Base-by-base conservation (phyloP, 2,797 vertebrate genomes). In the Pogonophryne albipinna region DNA sequence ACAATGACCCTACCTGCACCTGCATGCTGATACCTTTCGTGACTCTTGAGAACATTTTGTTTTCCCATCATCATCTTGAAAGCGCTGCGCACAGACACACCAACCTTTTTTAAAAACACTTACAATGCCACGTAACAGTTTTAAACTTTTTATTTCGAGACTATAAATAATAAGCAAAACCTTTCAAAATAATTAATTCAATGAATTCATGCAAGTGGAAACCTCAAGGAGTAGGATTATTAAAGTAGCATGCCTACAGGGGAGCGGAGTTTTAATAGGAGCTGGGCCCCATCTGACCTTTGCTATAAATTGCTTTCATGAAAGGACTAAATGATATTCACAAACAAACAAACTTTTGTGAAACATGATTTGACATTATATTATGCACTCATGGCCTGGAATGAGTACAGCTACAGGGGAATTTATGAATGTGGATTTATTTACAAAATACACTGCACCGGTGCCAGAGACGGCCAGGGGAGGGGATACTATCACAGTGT, bases 111-210 rank as follows among this genome's bases (percentile, higher is more conserved):
- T 44, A 3, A 7, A 51, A 14, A n/a, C 57, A 19, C 69, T 75
- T 82, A 76, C 65, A 81, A 70, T 84, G 68, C 79, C 66, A 61
- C 41, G 46, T 66, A 69, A 71, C 73, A 61, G 38, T 78, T 86
- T 86, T 73, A 57, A 68, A 68, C 69, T 66, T 84, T 83, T 83
- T 58, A 71, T 78, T 68, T 73, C 73, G 66, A 72, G 75, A 76
- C 73, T 75, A 85, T 83, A 87, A 90, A 87, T 85, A 84, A 84
- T 79, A 76, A 11, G 73, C 60, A 2, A 79, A 88, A 85, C 80
- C 80, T 89, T 85, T 85, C 82, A 84, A 79, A 86, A 76, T 86
- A 86, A 89, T 86, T 56, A 81, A 85, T 80, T 85, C 80, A 81
- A 65, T 68, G 68, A 76, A 80, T 71, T 78, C 82, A 72, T 58